Evolutionary conservation across 2,797 vertebrate species (phyloP).

Genomic region (Hypotaenidia philippensis): DNA sequence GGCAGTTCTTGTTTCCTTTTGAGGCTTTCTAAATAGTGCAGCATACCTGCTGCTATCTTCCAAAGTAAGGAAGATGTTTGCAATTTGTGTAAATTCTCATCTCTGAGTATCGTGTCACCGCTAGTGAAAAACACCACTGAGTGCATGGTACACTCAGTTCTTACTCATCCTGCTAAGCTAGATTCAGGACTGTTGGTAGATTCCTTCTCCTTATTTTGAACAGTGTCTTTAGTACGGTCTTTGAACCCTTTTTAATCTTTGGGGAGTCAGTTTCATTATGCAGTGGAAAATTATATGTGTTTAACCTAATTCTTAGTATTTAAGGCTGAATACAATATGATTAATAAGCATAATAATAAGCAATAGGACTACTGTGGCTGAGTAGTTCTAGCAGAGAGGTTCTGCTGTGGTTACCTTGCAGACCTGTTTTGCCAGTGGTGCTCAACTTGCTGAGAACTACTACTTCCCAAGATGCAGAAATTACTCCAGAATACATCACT

Average conservation of each 20-base stretch:
- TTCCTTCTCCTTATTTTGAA: neutral
- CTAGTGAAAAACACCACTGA: neutral
- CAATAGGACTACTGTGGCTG: too few species aligned
- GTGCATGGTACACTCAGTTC: neutral
- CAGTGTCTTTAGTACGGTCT: neutral
- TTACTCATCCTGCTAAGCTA: neutral
- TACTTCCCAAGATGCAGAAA: neutral
- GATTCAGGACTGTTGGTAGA: neutral
- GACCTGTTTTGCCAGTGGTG: neutral
- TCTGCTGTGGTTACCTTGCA: neutral
- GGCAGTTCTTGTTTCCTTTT: neutral
- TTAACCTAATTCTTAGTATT: slow-evolving; percentile 1
- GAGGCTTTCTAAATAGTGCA: neutral
- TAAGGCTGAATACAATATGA: neutral
- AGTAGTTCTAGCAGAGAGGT: neutral
- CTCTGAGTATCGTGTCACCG: neutral
- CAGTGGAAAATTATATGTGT: neutral
- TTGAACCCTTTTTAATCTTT: neutral
- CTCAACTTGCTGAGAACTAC: neutral
- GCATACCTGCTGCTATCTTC: neutral
- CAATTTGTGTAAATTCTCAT: neutral
- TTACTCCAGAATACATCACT: neutral
- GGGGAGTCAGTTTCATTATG: neutral
- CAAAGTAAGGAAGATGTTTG: neutral
- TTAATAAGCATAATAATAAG: too few species aligned